A percentile compares a stretch with the other conserved stretches of the same genome.
Evolutionary conservation across 1,140 invertebrate species (phyloP).

Genomic region (Trinorchestia longiramus): DNA sequence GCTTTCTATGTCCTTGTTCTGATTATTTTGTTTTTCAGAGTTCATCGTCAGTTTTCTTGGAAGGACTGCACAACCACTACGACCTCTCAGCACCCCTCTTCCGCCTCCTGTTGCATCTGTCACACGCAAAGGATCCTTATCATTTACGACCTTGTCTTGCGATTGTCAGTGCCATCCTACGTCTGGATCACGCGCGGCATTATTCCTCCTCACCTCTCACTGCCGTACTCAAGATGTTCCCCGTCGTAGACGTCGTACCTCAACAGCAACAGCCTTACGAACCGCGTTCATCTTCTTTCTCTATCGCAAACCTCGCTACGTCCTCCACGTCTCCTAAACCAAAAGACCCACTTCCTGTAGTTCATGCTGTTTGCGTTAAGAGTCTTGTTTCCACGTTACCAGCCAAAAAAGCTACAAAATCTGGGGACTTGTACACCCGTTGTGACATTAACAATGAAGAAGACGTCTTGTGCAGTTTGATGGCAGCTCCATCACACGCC

Average conservation of each 20-base stretch:
- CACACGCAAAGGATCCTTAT: conserved; percentile 57
- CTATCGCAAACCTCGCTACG: conserved; percentile 10
- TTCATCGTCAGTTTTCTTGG: conserved; percentile 56
- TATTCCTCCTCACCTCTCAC: conserved; percentile 58
- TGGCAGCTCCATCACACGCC: background rate
- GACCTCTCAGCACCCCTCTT: conserved; percentile 64
- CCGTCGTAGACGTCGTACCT: conserved; percentile 57
- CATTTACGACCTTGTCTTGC: conserved; percentile 56
- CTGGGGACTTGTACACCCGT: background rate
- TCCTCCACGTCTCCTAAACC: background rate
- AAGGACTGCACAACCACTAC: conserved; percentile 64
- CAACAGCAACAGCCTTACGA: background rate
- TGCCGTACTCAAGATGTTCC: conserved; percentile 62
- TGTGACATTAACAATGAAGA: conserved; percentile 42
- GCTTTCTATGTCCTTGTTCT: background rate
- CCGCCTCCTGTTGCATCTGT: conserved; percentile 60
- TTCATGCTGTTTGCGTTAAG: background rate
- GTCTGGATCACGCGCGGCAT: conserved; percentile 50
- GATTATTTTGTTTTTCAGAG: conserved; percentile 43
- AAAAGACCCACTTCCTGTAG: background rate
- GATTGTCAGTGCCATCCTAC: conserved; percentile 61
- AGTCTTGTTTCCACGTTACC: background rate
- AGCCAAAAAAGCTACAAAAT: background rate
- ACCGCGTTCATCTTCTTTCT: conserved; percentile 20
- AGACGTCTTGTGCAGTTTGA: conserved; percentile 53